A percentile compares a stretch with the other conserved stretches of the same genome.
Conservation (phyloP, 1,140 invertebrate genomes). For the Goniozus legneri region DNA sequence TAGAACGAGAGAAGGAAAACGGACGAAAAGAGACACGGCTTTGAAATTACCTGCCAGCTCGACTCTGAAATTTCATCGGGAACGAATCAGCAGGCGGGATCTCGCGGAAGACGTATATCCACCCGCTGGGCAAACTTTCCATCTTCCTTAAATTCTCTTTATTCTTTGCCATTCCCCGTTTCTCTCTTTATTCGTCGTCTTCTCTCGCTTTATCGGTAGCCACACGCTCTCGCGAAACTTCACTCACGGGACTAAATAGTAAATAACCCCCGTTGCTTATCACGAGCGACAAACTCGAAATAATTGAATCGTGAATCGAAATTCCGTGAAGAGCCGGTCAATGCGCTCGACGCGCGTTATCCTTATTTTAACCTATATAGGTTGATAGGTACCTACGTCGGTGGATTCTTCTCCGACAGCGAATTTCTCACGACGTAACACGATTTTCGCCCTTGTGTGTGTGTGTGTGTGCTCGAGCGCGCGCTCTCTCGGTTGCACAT, state of each 20-base stretch:
- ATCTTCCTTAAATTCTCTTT: slow-evolving; percentile 12
- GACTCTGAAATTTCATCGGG: slow-evolving; percentile 28
- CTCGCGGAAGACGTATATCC: neutral
- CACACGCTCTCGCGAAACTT: slow-evolving; percentile 23
- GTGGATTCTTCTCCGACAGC: no score
- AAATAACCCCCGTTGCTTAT: no score
- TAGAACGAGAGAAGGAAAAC: neutral
- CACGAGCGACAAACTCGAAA: no score
- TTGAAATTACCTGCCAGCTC: slow-evolving; percentile 23
- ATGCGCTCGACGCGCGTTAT: no score
- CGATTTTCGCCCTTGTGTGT: no score
- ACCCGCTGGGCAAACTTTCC: slow-evolving; percentile 5
- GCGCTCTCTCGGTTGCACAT: no score
- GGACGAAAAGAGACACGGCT: slow-evolving; percentile 13
- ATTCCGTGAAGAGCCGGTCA: no score
- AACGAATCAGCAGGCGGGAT: slow-evolving; percentile 24
- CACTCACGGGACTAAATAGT: slow-evolving; percentile 16
- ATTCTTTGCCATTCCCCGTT: neutral
- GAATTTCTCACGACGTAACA: no score
- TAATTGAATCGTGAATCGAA: no score
- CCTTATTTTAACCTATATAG: no score
- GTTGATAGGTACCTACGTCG: no score
- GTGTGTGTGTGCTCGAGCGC: no score
- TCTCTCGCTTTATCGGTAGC: slow-evolving; percentile 2
- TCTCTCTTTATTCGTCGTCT: neutral